phyloP scores from a whole-genome alignment of 2,797 vertebrate species.

The Limnodromus scolopaceus region DNA sequence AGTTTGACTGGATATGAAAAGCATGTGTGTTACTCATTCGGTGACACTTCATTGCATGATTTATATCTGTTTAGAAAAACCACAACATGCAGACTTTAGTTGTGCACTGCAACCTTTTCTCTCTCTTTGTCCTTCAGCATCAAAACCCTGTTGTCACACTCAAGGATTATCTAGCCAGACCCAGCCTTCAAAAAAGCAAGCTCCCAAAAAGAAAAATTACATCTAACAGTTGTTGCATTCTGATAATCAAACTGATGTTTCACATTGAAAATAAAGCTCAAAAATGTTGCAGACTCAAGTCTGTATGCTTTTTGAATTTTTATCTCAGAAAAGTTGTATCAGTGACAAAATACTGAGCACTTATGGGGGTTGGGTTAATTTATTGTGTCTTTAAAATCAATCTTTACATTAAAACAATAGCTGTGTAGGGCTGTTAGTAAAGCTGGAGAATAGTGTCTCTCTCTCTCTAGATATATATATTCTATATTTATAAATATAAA shows the following conservation, averaged over 20 bases:
- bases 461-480: neutral
- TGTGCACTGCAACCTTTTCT: neutral
- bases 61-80: constrained; percentile 44
- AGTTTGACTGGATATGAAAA: constrained; percentile 50
- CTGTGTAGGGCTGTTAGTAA: neutral
- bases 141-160: neutral
- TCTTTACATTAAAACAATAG: neutral
- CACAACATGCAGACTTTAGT: neutral
- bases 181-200: neutral
- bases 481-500: neutral
- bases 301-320: neutral
- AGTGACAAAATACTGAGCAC: neutral
- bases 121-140: neutral
- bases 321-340: neutral
- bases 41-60: constrained; percentile 25
- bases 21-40: neutral
- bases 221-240: neutral
- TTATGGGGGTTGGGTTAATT: neutral
- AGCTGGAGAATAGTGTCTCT: neutral
- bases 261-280: neutral
- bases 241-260: neutral
- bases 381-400: neutral
- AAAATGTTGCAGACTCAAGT: neutral
- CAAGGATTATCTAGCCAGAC: neutral
- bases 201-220: neutral